Conservation (phyloP, 2,797 vertebrate species). For the Hoplostethus atlanticus region DNA sequence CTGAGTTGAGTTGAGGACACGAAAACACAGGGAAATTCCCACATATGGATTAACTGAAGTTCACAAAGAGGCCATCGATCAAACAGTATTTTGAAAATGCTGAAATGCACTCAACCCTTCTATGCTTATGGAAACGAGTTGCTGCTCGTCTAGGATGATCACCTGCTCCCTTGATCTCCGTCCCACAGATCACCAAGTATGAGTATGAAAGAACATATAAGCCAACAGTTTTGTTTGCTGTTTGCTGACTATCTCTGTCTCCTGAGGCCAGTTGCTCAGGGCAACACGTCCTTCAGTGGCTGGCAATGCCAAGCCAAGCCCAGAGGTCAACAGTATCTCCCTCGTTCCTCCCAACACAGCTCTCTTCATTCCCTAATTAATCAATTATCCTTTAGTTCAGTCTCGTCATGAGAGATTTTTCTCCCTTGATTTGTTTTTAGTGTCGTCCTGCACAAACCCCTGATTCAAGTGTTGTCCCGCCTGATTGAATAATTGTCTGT, state of each 20-base stretch:
- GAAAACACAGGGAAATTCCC: background rate
- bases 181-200: background rate
- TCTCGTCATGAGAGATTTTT: background rate
- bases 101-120: background rate
- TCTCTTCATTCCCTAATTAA: constrained; percentile 14
- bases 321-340: background rate
- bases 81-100: background rate
- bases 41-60: background rate
- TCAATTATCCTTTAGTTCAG: constrained; percentile 12
- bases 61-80: background rate
- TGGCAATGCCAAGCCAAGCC: background rate
- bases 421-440: background rate
- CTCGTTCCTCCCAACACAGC: background rate
- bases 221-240: constrained; percentile 10
- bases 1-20: background rate
- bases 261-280: constrained; percentile 11
- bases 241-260: background rate
- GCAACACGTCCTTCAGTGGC: constrained; percentile 10
- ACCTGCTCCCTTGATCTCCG: background rate
- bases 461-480: background rate
- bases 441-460: constrained; percentile 1
- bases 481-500: constrained; percentile 20
- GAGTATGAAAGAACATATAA: background rate
- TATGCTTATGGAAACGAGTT: background rate
- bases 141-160: background rate